Evolutionary conservation across 2,113 vertebrate genomes (phyloP), one percentile per base, ranked within the genome.

Genomic region (Phoxinus phoxinus): DNA sequence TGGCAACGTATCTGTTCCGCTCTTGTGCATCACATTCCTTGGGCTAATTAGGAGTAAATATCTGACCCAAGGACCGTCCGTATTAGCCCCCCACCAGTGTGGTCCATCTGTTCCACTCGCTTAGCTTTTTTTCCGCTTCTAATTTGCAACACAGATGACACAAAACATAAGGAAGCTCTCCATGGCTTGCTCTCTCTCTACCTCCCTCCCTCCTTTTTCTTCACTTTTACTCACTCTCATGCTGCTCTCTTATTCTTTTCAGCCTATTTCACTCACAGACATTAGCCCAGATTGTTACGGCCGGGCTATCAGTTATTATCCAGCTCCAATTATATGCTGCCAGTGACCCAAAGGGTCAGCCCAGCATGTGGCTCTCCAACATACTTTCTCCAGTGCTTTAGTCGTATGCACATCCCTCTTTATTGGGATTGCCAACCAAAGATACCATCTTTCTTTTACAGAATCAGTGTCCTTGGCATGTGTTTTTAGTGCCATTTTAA

Each of bases 21-120:
- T 94, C 91, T 94, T 92, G 94, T 94, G 95, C 90, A 81, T 92
- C 59, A 89, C 95, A 95, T 95, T 95, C 94, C 93, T 94, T 85
- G 63, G 59, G 93, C 93, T 95, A 94, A 95, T 95, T 95, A 94
- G 93, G 92, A 94, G 92, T 94, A 95, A 94, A 94, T 94, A 95
- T 94, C 93, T 95, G 95, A 95, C 95, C 94, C 93, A 92, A 91
- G 94, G 93, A 93, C 91, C 25, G 90, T 93, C 91, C 91, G 90
- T 92, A 93, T 94, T 92, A 93, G 92, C 91, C 91, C 87, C 87
- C 86, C 86, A 92, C 90, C 89, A 92, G 93, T 94, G 93, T 95
- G 94, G 93, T 94, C 94, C 93, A 94, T 93, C 92, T 94, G 92
- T 90, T 88, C 91, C 86, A 86, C 86, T 80, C 85, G 84, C 86